phyloP scores from a whole-genome alignment of 2,113 vertebrate species.

The Blennius ocellaris region DNA sequence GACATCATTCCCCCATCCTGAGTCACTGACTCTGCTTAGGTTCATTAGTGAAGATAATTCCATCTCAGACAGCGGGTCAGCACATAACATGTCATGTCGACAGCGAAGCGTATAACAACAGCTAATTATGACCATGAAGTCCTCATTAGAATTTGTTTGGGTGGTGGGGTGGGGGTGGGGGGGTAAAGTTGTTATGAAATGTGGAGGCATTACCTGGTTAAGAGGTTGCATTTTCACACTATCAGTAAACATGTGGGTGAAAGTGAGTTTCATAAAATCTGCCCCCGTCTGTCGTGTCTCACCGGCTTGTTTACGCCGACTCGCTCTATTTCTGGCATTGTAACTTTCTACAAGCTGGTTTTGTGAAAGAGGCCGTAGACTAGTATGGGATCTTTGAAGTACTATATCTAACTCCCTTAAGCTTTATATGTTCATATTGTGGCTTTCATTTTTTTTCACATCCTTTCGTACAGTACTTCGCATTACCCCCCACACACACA shows the following conservation, averaged over 20 bases:
- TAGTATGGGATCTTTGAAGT: conserved; percentile 4
- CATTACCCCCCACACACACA: conserved; percentile 56
- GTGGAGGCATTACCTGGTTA: conserved; percentile 27
- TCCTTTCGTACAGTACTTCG: conserved; percentile 19
- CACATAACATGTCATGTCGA: conserved; percentile 52
- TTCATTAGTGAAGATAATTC: conserved; percentile 77
- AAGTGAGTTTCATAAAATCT: neutral
- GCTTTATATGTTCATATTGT: conserved; percentile 5
- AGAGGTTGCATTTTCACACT: conserved; percentile 37
- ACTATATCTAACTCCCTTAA: neutral
- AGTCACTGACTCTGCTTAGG: conserved; percentile 76
- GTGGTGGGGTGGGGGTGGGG: no score
- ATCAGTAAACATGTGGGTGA: conserved; percentile 25
- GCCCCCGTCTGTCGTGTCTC: neutral
- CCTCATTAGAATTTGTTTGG: conserved; percentile 53
- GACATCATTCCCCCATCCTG: conserved; percentile 67
- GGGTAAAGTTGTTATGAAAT: conserved; percentile 45
- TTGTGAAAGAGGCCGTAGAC: neutral
- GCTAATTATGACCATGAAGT: conserved; percentile 68
- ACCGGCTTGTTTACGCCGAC: conserved; percentile 8
- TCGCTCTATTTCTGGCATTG: neutral
- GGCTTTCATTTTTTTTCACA: conserved; percentile 35
- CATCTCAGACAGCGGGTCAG: conserved; percentile 67
- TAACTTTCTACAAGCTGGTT: neutral
- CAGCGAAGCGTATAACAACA: conserved; percentile 53